phyloP scores from a whole-genome alignment of 2,888 invertebrate species.

The Selenia dentaria region DNA sequence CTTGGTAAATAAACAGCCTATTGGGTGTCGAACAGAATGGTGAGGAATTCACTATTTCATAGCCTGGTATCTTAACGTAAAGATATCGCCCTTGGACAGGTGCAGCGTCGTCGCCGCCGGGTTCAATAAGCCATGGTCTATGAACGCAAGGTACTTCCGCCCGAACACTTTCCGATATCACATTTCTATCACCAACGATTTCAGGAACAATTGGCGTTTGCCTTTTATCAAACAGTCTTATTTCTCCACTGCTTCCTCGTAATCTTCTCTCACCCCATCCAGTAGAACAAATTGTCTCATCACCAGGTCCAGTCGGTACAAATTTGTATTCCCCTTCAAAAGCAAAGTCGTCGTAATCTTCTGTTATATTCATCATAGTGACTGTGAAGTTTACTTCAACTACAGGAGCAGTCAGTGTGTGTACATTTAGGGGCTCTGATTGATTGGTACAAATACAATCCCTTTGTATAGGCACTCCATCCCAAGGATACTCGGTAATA shows the following conservation, averaged over 20 bases:
- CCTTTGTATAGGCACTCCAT: constrained; percentile 86
- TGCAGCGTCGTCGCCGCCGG: constrained; percentile 88
- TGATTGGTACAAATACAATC: constrained; percentile 91
- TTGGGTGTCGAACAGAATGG: constrained; percentile 88
- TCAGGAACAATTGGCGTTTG: constrained; percentile 71
- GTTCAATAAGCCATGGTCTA: constrained; percentile 92
- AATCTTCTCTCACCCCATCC: constrained; percentile 87
- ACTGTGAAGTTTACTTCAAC: constrained; percentile 90
- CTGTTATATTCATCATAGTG: constrained; percentile 91
- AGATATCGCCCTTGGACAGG: constrained; percentile 86
- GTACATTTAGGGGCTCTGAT: constrained; percentile 86
- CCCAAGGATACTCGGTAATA: constrained; percentile 89
- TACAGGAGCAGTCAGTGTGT: constrained; percentile 88
- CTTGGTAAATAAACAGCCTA: constrained; percentile 89
- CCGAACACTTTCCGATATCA: constrained; percentile 80
- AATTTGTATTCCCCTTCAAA: constrained; percentile 91
- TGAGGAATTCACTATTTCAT: constrained; percentile 77
- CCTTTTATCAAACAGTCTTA: constrained; percentile 86
- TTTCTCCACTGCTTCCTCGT: constrained; percentile 90
- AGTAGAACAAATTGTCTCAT: constrained; percentile 85
- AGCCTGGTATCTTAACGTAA: constrained; percentile 89
- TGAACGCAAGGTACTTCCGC: constrained; percentile 87
- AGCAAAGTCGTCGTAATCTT: constrained; percentile 91
- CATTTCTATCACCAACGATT: constrained; percentile 75
- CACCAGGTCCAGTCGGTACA: constrained; percentile 82